These are phyloP conservation scores for Enteromius unitaeniatus DNA, from an alignment of 2,797 vertebrate species.

Conservation along the genomic window DNA sequence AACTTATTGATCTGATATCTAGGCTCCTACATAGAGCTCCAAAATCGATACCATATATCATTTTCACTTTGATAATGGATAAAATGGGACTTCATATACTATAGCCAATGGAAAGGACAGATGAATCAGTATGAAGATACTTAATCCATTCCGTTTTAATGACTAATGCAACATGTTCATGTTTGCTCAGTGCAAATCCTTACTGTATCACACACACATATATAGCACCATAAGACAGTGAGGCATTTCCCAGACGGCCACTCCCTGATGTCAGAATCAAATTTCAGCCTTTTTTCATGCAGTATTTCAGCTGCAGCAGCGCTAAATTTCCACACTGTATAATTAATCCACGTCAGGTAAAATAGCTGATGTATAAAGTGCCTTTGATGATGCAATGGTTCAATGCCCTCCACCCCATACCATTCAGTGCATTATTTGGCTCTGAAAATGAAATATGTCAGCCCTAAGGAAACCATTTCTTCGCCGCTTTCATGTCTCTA, in stretches of 20 bases:
- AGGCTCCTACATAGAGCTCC: constrained; percentile 21
- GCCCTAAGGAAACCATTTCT: constrained; percentile 71
- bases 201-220: background rate
- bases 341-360: constrained; percentile 81
- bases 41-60: constrained; percentile 51
- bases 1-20: constrained; percentile 39
- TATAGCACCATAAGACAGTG: constrained; percentile 30
- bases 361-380: constrained; percentile 71
- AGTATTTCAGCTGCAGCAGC: constrained; percentile 67
- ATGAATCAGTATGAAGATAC: constrained; percentile 22
- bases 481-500: constrained; percentile 75
- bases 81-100: constrained; percentile 26
- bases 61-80: constrained; percentile 46
- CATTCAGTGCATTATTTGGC: constrained; percentile 56
- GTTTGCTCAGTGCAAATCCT: background rate
- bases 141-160: constrained; percentile 13
- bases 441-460: constrained; percentile 71
- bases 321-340: constrained; percentile 74
- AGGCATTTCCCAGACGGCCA: constrained; percentile 43
- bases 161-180: constrained; percentile 5
- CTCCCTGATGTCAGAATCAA: constrained; percentile 49
- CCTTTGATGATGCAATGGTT: constrained; percentile 75
- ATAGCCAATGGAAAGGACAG: constrained; percentile 1
- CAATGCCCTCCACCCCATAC: constrained; percentile 44
- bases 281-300: constrained; percentile 64